Base-by-base conservation (phyloP, 2,113 vertebrate genomes). In the Noturus placidus region DNA sequence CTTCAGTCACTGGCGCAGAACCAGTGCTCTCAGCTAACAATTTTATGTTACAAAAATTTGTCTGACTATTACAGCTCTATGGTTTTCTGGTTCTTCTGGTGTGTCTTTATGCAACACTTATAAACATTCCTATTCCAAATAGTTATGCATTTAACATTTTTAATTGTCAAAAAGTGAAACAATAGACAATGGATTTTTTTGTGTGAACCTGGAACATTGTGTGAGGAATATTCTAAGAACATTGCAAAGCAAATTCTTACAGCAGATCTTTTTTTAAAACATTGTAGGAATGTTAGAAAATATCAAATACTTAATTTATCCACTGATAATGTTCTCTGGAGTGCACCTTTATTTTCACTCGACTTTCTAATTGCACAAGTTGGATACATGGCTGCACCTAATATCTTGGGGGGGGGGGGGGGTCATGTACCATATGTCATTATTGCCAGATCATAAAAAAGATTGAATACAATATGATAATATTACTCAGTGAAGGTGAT, bases 401-500 rank as follows among this genome's bases (percentile, higher is more conserved):
- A 46, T 65, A 82, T 46, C 81, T n/a, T n/a, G n/a, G n/a, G n/a
- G n/a, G n/a, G n/a, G n/a, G n/a, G n/a, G n/a, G n/a, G n/a, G n/a
- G n/a, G n/a, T n/a, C n/a, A 76, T 56, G 50, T 20, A 20, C 50
- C 50, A 76, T 69, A 52, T 72, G 65, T 76, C 33, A 42, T 61
- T 85, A 57, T 46, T 59, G 35, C 70, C 35, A 19, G 22, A 59
- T 46, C 14, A 85, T 46, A 2, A 74, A 85, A 56, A 5, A 54
- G 25, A 30, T 7, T 83, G 82, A 54, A 57, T 20, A 59, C 10
- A 59, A 46, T n/a, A 57, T 17, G 5, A 38, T 72, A 84, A 72
- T 72, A 72, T 54, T 56, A 84, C 67, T 57, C 50, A 38, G n/a
- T 56, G 30, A n/a, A 59, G 67, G 52, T 61, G 42, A 78, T 86